These are phyloP conservation scores for Amblyornis subalaris DNA, from an alignment of 2,113 vertebrate species.

Conservation along the genomic window DNA sequence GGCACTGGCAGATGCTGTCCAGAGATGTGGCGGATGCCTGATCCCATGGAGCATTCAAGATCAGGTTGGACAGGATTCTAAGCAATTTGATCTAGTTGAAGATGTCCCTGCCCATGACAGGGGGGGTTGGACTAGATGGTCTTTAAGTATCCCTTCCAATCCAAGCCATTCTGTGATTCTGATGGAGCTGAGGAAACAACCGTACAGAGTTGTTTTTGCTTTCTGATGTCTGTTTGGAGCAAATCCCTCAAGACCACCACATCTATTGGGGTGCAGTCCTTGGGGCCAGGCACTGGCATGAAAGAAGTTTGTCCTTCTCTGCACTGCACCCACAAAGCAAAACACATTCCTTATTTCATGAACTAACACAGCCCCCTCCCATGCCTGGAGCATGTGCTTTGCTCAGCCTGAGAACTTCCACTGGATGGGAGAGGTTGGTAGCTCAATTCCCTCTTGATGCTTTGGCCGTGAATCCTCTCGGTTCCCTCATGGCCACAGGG, in stretches of 20 bases:
- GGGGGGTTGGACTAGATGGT: not conserved
- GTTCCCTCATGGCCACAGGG: not conserved
- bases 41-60: not conserved
- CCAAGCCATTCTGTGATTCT: too few species aligned
- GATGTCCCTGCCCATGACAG: not conserved
- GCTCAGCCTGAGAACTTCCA: not conserved
- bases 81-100: not conserved
- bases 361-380: not conserved
- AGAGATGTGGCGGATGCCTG: not conserved
- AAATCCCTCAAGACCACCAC: not conserved
- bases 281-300: not conserved
- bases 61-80: not conserved
- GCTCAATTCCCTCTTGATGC: not conserved
- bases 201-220: not conserved
- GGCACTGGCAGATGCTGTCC: not conserved
- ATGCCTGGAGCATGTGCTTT: rapidly evolving
- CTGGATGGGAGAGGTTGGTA: not conserved
- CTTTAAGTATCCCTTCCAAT: not conserved
- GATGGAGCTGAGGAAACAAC: not conserved
- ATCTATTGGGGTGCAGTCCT: not conserved
- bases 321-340: not conserved
- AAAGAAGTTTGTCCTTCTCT: not conserved
- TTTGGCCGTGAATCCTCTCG: not conserved
- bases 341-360: not conserved
- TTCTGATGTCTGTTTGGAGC: not conserved